phyloP scores from a whole-genome alignment of 2,113 vertebrate genomes.

The Sphyrna mokarran region DNA sequence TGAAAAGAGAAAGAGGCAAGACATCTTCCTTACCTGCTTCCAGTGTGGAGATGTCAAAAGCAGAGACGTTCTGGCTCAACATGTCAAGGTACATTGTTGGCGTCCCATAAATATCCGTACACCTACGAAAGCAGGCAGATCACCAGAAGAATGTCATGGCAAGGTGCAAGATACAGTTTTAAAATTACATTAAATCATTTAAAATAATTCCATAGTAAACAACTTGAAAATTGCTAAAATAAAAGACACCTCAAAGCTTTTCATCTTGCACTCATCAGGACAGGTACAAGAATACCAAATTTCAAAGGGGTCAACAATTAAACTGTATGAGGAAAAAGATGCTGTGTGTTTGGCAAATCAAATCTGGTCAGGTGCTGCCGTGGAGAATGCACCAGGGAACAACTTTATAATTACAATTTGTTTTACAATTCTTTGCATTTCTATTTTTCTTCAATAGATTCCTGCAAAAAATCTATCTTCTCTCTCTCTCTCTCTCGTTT shows the following conservation, averaged over 20 bases:
- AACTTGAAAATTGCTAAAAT: too few species aligned
- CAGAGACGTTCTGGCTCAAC: constrained; percentile 61
- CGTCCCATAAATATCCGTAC: constrained; percentile 67
- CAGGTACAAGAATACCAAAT: too few species aligned
- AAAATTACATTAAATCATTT: too few species aligned
- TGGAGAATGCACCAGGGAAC: too few species aligned
- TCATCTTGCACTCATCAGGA: too few species aligned
- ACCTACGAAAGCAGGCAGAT: constrained; percentile 52
- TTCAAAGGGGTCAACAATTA: too few species aligned
- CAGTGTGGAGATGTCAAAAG: constrained; percentile 66
- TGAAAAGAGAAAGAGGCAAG: not conserved
- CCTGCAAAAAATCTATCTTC: not conserved
- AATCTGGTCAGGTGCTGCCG: too few species aligned
- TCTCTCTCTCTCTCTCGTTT: not conserved
- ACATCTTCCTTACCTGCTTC: constrained; percentile 57
- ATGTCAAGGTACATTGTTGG: constrained; percentile 91
- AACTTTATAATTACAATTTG: too few species aligned
- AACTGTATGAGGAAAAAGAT: too few species aligned
- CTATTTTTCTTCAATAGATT: not conserved
- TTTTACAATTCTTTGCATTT: not conserved
- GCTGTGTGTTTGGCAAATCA: too few species aligned
- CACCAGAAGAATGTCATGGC: not conserved
- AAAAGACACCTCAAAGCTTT: too few species aligned
- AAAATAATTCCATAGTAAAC: not conserved
- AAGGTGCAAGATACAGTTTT: not conserved